Evolutionary conservation across 2,888 invertebrate species (phyloP), one percentile per base, ranked within the genome.

Genomic region (Lasioglossum marginatum): DNA sequence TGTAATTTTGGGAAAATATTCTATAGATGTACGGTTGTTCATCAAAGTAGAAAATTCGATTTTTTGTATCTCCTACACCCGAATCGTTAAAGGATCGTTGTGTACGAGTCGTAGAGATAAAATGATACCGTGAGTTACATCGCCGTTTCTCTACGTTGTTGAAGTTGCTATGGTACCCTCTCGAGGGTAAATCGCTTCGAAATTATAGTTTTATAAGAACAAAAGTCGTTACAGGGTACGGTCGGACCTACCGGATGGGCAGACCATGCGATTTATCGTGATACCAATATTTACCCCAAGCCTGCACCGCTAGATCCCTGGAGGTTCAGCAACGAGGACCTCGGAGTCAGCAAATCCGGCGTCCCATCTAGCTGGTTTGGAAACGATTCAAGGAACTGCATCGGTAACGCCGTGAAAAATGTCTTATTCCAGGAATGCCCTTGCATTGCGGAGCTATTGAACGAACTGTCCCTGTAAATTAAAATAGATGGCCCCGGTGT

Each of bases 221-320:
- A 0, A 85, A 90, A 34, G 43, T 92, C 14, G 90, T 88, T 4
- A 89, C 92, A 77, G 91, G 91, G 14, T 88, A 88, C 52, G 85
- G 79, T 27, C 88, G 82, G 57, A 79, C 45, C 40, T 66, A 92
- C 43, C 91, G 89, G 86, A 91, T 92, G 80, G 68, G 92, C 93
- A 19, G 68, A 90, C 57, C 89, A 83, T 31, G 92, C 89, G 8
- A 91, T 94, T 81, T 94, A 94, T 74, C 84, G 88, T 14, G 92
- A 93, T 88, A 91, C 92, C 27, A 77, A 86, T 45, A 90, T 92
- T 79, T 93, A 92, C 88, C 90, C 92, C 0, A 76, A 93, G 70
- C 92, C 93, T 34, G 87, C 89, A 37, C 80, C 76, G 0, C 93
- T 92, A 72, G 92, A 93, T 88, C 94, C 93, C 34, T 91, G 92